Evolutionary conservation across 2,113 vertebrate species (phyloP).

Genomic region (Nymphicus hollandicus): DNA sequence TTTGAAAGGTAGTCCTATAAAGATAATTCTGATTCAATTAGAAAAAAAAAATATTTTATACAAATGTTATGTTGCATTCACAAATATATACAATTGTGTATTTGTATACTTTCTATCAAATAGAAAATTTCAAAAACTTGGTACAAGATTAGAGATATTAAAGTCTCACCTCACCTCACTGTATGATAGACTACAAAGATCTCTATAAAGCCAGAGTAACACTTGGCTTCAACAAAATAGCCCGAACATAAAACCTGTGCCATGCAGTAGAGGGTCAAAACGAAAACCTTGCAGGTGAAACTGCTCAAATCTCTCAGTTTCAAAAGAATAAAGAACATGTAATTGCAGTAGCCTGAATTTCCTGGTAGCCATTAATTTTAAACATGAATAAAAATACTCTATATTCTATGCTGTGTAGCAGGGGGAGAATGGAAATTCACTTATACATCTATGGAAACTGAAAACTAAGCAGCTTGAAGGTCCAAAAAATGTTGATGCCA

Average conservation of each 20-base stretch:
- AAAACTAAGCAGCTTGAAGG: background rate
- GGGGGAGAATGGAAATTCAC: background rate
- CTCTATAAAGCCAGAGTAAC: background rate
- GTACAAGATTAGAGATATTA: background rate
- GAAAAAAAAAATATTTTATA: background rate
- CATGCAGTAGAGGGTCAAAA: background rate
- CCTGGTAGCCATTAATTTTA: background rate
- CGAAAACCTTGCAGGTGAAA: background rate
- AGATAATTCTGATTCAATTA: background rate
- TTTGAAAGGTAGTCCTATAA: background rate
- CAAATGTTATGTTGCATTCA: accelerated
- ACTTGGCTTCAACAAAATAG: background rate
- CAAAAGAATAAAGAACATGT: background rate
- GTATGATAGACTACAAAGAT: background rate
- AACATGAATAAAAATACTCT: background rate
- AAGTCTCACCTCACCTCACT: background rate
- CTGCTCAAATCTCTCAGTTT: background rate
- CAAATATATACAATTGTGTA: accelerated
- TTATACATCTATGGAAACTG: background rate
- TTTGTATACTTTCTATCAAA: background rate
- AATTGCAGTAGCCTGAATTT: background rate
- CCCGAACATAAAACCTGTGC: accelerated
- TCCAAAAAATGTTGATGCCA: background rate
- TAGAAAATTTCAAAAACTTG: background rate
- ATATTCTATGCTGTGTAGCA: accelerated